phyloP scores from a whole-genome alignment of 2,113 vertebrate genomes.

The Halichoerus grypus region DNA sequence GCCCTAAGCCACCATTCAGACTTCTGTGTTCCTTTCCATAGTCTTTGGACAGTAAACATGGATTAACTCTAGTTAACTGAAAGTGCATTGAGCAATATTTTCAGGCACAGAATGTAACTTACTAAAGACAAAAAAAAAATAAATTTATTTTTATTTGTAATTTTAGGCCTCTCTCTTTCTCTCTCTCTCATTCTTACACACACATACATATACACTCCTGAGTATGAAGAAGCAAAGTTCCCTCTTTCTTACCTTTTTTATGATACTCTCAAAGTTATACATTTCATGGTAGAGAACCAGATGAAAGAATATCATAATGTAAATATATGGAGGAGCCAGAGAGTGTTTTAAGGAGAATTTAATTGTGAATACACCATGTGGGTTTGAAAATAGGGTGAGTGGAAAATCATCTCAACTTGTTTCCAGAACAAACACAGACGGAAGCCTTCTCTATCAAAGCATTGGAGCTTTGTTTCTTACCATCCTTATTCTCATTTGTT shows the following conservation, averaged over 20 bases:
- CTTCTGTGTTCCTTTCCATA: not conserved
- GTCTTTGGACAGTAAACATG: conserved; percentile 43
- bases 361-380: not conserved
- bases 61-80: not conserved
- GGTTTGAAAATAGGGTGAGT: not conserved
- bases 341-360: not conserved
- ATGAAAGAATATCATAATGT: not conserved
- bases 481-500: not conserved
- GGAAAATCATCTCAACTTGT: not conserved
- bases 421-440: not conserved
- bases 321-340: not conserved
- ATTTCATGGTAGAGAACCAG: not conserved
- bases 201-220: not conserved
- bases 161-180: not conserved
- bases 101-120: not conserved
- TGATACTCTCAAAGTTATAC: not conserved
- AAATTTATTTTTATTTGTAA: not conserved
- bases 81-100: not conserved
- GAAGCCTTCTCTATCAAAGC: not conserved
- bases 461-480: not conserved
- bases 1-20: not conserved
- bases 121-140: not conserved
- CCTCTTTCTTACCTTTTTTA: not conserved
- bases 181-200: not conserved
- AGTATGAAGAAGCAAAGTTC: not conserved